phyloP scores from a whole-genome alignment of 1,140 invertebrate genomes.

The Drosophila jambulina region DNA sequence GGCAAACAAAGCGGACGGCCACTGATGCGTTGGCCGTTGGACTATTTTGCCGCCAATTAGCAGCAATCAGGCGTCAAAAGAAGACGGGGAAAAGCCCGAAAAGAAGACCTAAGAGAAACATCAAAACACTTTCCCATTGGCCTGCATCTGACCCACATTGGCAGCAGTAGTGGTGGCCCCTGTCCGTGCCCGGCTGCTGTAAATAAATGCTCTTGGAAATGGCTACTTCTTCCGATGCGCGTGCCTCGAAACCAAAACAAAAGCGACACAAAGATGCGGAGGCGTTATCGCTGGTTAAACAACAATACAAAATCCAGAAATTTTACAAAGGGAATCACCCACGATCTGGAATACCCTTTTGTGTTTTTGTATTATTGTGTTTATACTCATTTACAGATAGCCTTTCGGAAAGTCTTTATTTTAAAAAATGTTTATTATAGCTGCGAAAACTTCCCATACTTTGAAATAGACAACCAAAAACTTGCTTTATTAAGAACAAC shows the following conservation, averaged over 20 bases:
- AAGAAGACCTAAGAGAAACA: constrained; percentile 44
- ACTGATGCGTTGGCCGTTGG: constrained; percentile 45
- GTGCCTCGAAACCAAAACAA: constrained; percentile 59
- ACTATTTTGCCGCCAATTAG: constrained; percentile 78
- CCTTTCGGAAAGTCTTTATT: too few relatives aligned
- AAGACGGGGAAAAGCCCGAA: constrained; percentile 35
- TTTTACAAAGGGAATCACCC: not conserved
- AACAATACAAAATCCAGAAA: constrained; percentile 14
- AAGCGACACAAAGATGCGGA: constrained; percentile 36
- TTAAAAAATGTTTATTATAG: not conserved
- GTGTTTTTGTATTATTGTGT: not conserved
- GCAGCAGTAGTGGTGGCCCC: not conserved
- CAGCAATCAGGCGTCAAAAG: constrained; percentile 77
- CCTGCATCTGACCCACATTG: constrained; percentile 68
- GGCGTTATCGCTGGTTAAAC: constrained; percentile 47
- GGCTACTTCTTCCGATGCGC: constrained; percentile 34
- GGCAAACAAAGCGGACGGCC: constrained; percentile 56
- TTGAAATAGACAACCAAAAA: not conserved
- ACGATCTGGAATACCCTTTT: not conserved
- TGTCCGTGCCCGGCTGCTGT: constrained; percentile 30
- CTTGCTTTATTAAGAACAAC: too few relatives aligned
- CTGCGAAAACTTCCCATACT: too few relatives aligned
- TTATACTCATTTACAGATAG: not conserved
- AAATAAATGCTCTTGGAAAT: constrained; percentile 34
- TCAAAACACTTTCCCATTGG: constrained; percentile 69